A percentile compares a stretch with the other conserved stretches of the same genome.
Evolutionary conservation across 2,797 vertebrate genomes (phyloP).

Genomic region (Botia kubotai): DNA sequence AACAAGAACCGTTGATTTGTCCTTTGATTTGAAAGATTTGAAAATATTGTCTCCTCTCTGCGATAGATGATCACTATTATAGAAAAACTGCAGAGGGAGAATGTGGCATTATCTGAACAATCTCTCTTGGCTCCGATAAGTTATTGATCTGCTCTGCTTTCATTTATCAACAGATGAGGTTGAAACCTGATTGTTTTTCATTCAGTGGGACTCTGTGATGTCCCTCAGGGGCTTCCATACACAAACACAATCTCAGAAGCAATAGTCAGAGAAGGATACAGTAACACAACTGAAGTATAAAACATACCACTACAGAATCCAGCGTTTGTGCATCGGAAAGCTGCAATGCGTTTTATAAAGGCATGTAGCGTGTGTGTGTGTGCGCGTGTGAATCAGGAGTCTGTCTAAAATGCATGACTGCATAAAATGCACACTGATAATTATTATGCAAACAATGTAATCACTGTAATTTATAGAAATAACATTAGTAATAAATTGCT

Average conservation of each 20-base stretch:
- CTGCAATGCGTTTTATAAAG: slow-evolving; percentile 2
- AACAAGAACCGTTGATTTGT: neutral
- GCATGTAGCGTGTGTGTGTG: neutral
- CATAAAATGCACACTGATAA: too few species aligned
- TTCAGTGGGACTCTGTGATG: slow-evolving; percentile 24
- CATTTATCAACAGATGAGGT: slow-evolving; percentile 20
- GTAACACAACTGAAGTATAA: neutral
- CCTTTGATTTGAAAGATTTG: neutral
- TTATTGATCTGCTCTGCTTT: slow-evolving; percentile 34
- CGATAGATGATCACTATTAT: neutral
- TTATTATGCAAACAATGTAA: neutral
- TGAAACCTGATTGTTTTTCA: slow-evolving; percentile 8
- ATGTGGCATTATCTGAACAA: neutral
- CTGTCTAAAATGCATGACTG: neutral
- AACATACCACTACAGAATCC: neutral
- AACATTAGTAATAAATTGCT: neutral
- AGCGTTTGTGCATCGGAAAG: neutral
- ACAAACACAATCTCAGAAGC: slow-evolving; percentile 46
- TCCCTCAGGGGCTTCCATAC: slow-evolving; percentile 60
- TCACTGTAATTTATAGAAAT: too few species aligned
- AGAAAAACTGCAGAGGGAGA: slow-evolving; percentile 3
- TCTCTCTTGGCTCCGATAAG: slow-evolving; percentile 15
- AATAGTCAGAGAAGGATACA: neutral
- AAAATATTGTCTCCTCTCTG: too few species aligned
- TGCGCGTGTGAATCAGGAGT: neutral